These are phyloP conservation scores for Hephaestus fuliginosus DNA, from an alignment of 2,797 vertebrate genomes.

Conservation along the genomic window DNA sequence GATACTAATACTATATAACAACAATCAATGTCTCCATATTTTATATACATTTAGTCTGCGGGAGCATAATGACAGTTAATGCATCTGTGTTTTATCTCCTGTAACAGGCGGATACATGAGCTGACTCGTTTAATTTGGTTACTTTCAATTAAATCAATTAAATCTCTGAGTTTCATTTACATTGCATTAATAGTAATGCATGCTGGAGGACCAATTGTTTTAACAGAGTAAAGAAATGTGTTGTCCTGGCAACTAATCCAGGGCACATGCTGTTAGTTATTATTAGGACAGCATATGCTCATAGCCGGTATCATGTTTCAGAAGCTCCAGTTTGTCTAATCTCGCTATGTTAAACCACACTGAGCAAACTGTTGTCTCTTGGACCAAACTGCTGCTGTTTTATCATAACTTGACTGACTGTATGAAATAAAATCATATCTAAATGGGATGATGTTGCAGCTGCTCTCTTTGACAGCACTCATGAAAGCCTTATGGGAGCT, in stretches of 20 bases:
- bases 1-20: no score
- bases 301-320: constrained; percentile 82
- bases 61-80: background rate
- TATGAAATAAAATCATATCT: background rate
- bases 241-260: constrained; percentile 77
- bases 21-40: background rate
- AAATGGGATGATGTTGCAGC: constrained; percentile 3
- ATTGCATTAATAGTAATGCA: constrained; percentile 9
- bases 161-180: background rate
- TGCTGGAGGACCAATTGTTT: constrained; percentile 40
- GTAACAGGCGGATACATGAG: background rate
- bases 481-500: background rate
- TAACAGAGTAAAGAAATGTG: constrained; percentile 61
- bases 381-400: background rate
- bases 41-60: background rate
- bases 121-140: no score
- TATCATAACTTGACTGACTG: background rate
- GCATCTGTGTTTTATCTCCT: background rate
- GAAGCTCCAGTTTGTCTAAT: constrained; percentile 47
- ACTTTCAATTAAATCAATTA: background rate
- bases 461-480: background rate
- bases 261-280: constrained; percentile 82
- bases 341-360: constrained; percentile 27
- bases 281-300: constrained; percentile 84
- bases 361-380: background rate